Base-by-base conservation (phyloP, 2,888 invertebrate species). In the Macaria liturata region DNA sequence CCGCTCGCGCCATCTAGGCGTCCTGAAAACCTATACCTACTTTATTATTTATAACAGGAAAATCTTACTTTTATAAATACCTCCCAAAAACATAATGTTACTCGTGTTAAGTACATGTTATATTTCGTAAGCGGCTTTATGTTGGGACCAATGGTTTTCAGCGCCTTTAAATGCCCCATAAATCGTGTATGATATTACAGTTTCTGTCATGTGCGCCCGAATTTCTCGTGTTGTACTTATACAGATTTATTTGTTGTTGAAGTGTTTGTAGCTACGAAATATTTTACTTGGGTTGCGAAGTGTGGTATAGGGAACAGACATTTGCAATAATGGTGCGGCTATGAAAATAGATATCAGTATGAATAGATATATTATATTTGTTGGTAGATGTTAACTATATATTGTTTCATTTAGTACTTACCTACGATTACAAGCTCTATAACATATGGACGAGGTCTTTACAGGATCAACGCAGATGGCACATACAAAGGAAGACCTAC, bases 111-210 rank as follows among this genome's bases (percentile, higher is more conserved):
- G 66, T 69, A 60, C 64, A 62, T 69, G 67, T 75, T 72, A 66
- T 69, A 70, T 76, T 76, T 74, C 66, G 69, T 70, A 72, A 70
- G 70, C 68, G 72, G 68, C 61, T 75, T 79, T 78, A 78, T 75
- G 74, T 77, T 69, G 68, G 64, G 62, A 68, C 67, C 73, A 70
- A 78, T 75, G 77, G 76, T 74, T 78, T 77, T 74, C 71, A 74
- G 70, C 74, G 76, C 74, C 72, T 78, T 76, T 77, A 76, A 80
- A 78, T 70, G 74, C 68, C 66, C 64, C 70, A 80, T 84, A 83
- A 81, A 83, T 84, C 72, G 71, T 72, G 59, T 76, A 75, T 76
- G 76, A 84, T 80, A 80, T 78, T 77, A 74, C 71, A 76, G 78
- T 78, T 69, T 75, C 66, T 72, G 72, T 74, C 74, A 67, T 62